phyloP scores from a whole-genome alignment of 1,140 invertebrate genomes.

The Aphelinus atriplicis region DNA sequence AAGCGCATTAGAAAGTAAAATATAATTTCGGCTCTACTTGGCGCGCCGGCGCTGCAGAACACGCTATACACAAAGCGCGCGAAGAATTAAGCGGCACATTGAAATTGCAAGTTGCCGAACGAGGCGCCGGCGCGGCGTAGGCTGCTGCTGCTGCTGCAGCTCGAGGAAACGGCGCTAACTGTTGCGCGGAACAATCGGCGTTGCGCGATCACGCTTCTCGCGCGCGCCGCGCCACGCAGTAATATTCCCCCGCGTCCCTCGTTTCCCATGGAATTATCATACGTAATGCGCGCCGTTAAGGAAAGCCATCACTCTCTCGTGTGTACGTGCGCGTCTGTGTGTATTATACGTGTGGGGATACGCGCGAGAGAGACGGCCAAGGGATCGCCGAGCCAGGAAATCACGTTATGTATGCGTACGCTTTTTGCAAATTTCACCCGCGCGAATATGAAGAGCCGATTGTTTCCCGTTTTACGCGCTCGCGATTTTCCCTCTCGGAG shows the following conservation, averaged over 20 bases:
- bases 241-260: background rate
- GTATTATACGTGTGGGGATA: too few species aligned
- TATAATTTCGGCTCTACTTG: constrained; percentile 14
- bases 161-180: background rate
- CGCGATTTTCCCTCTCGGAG: background rate
- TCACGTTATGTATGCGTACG: too few species aligned
- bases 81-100: constrained; percentile 1
- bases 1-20: constrained; percentile 18
- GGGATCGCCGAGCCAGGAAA: too few species aligned
- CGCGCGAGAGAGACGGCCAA: too few species aligned
- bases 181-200: constrained; percentile 4
- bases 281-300: constrained; percentile 27
- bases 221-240: background rate
- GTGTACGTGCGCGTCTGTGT: background rate
- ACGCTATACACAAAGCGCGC: background rate
- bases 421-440: constrained; percentile 13
- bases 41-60: background rate
- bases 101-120: constrained; percentile 18
- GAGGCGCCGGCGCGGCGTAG: background rate
- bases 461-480: constrained; percentile 6
- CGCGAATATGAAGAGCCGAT: background rate
- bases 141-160: too few species aligned
- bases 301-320: background rate
- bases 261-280: constrained; percentile 42
- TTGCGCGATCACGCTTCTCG: constrained; percentile 23